phyloP scores from a whole-genome alignment of 23 tunicate genomes.

The Corella eumyota region DNA sequence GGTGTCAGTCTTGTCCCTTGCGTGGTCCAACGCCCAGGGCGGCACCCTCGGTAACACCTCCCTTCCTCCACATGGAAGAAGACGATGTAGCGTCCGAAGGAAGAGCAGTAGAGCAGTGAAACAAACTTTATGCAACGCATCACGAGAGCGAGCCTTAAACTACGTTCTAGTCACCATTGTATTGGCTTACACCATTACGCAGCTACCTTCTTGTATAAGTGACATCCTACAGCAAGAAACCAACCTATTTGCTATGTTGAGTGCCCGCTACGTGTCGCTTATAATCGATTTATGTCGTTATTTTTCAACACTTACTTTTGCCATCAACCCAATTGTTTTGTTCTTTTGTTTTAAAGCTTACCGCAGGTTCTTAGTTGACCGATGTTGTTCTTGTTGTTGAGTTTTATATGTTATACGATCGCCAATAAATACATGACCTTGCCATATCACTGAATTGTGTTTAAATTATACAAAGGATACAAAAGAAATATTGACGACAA shows the following conservation, averaged over 20 bases:
- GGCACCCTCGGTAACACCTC: slow-evolving; percentile 41
- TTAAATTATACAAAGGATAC: too few species aligned
- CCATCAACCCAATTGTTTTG: slow-evolving; percentile 56
- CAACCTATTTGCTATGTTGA: slow-evolving; percentile 11
- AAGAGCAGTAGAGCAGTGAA: slow-evolving; percentile 28
- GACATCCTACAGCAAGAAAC: slow-evolving; percentile 51
- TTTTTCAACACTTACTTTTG: slow-evolving; percentile 35
- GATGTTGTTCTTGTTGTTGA: slow-evolving; percentile 48
- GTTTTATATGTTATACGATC: too few species aligned
- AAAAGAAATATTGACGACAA: too few species aligned
- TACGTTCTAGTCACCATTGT: slow-evolving; percentile 36
- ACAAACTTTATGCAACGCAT: slow-evolving; percentile 17
- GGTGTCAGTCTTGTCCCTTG: slow-evolving; percentile 20
- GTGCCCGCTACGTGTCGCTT: slow-evolving; percentile 11
- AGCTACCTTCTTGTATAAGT: slow-evolving; percentile 44
- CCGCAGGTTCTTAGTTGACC: slow-evolving; percentile 26
- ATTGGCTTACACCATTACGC: slow-evolving; percentile 48
- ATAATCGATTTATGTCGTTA: slow-evolving; percentile 30
- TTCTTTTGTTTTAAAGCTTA: slow-evolving; percentile 47
- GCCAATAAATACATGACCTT: too few species aligned
- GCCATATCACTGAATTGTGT: too few species aligned
- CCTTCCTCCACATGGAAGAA: slow-evolving; percentile 78
- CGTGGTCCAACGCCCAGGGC: slow-evolving; percentile 31
- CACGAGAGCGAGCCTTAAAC: slow-evolving; percentile 59
- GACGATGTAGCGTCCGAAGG: slow-evolving; percentile 28